Evolutionary conservation across 1,140 invertebrate genomes (phyloP).

Genomic region (Bathynomus jamesi): DNA sequence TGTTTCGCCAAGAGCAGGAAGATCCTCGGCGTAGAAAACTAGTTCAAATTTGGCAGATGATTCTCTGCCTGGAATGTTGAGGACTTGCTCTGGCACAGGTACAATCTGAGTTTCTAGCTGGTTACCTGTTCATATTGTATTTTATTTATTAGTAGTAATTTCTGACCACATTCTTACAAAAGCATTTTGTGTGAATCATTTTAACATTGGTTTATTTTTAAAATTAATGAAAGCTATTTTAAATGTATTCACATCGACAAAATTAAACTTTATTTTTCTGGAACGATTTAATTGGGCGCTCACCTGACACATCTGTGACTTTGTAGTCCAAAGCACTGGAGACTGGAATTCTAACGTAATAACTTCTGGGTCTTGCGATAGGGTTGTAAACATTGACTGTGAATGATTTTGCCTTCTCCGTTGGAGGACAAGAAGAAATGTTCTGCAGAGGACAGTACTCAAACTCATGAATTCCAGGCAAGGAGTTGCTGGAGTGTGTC

Average conservation of each 20-base stretch:
- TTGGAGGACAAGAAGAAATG: slow-evolving; percentile 50
- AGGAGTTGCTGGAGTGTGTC: background rate
- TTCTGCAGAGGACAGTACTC: slow-evolving; percentile 55
- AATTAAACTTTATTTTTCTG: too few relatives aligned
- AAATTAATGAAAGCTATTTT: too few relatives aligned
- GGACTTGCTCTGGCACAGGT: slow-evolving; percentile 52
- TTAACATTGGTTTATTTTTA: too few relatives aligned
- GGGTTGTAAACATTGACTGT: slow-evolving; percentile 74
- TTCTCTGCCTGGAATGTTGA: slow-evolving; percentile 54
- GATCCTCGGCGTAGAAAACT: slow-evolving; percentile 52
- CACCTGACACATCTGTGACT: slow-evolving; percentile 33
- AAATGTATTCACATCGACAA: too few relatives aligned
- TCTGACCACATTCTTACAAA: too few relatives aligned
- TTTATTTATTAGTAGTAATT: too few relatives aligned
- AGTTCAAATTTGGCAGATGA: slow-evolving; percentile 54
- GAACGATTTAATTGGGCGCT: too few relatives aligned
- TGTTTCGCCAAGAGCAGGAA: slow-evolving; percentile 36
- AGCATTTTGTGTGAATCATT: slow-evolving; percentile 45
- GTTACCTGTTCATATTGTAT: too few relatives aligned
- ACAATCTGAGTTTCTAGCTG: too few relatives aligned
- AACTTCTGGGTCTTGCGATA: slow-evolving; percentile 51
- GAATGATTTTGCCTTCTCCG: slow-evolving; percentile 56
- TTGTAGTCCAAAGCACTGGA: slow-evolving; percentile 19
- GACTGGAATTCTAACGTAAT: slow-evolving; percentile 40
- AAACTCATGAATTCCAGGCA: background rate